A percentile compares a stretch with the other conserved stretches of the same genome.
Conservation (phyloP, 2,888 invertebrate species). For the Trissolcus japonicus region DNA sequence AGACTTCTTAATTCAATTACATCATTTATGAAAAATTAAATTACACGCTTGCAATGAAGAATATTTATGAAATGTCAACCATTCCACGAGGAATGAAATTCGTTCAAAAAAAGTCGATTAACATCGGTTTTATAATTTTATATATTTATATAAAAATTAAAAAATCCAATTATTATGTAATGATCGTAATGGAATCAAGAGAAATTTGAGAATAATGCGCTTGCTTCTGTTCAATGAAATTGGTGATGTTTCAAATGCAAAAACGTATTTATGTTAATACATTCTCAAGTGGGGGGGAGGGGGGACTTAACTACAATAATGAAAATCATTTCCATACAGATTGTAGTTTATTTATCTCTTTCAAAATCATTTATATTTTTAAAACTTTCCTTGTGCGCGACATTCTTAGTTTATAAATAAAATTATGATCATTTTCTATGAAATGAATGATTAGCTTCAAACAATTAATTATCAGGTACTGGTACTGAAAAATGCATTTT, state of each 20-base stretch:
- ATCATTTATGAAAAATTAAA: too few species aligned
- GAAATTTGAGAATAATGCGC: too few species aligned
- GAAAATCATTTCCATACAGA: slow-evolving; percentile 31
- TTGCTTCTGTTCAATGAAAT: too few species aligned
- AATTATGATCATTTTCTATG: slow-evolving; percentile 18
- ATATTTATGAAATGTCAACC: too few species aligned
- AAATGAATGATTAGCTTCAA: background rate
- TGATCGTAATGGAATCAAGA: too few species aligned
- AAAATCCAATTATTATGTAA: too few species aligned
- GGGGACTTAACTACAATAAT: slow-evolving; percentile 11
- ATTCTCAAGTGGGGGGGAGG: background rate
- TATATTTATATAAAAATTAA: too few species aligned
- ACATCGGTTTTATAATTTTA: too few species aligned
- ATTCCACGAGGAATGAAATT: too few species aligned
- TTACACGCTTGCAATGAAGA: too few species aligned
- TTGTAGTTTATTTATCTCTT: slow-evolving; percentile 21
- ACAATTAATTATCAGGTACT: slow-evolving; percentile 15
- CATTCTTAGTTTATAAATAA: slow-evolving; percentile 41
- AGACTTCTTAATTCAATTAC: too few species aligned
- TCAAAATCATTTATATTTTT: slow-evolving; percentile 24
- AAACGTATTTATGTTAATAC: slow-evolving; percentile 22
- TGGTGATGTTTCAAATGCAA: background rate
- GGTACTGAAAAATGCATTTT: slow-evolving; percentile 12
- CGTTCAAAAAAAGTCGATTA: too few species aligned
- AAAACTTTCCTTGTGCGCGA: slow-evolving; percentile 18